Conservation (phyloP, 2,888 invertebrate species). For the Notodonta ziczac region DNA sequence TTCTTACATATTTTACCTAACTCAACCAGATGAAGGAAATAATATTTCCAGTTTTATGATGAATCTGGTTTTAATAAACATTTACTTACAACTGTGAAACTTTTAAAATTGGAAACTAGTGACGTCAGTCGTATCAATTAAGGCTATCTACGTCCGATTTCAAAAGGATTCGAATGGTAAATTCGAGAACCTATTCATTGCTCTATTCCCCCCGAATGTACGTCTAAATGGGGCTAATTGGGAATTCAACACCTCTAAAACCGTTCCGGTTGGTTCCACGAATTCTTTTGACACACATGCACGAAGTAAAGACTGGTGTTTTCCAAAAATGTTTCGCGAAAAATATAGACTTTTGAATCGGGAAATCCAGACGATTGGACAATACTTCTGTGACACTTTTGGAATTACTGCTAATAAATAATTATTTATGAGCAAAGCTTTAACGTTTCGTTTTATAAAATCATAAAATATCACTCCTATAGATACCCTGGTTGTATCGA, state of each 20-base stretch:
- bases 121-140: slow-evolving; percentile 69
- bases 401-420: neutral
- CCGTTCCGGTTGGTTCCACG: slow-evolving; percentile 33
- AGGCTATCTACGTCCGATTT: slow-evolving; percentile 56
- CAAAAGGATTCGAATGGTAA: slow-evolving; percentile 73
- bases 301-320: slow-evolving; percentile 17
- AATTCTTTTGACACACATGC: slow-evolving; percentile 32
- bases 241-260: slow-evolving; percentile 56
- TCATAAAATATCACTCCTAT: neutral
- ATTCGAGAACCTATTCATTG: slow-evolving; percentile 54
- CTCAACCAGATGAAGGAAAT: no score
- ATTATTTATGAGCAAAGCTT: neutral
- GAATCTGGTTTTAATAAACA: no score
- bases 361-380: neutral
- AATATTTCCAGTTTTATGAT: neutral
- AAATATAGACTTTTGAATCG: slow-evolving; percentile 16
- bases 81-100: slow-evolving; percentile 22
- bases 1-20: no score
- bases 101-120: slow-evolving; percentile 24
- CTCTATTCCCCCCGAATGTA: slow-evolving; percentile 52
- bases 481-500: no score
- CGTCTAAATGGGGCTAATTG: slow-evolving; percentile 66
- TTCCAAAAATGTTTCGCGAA: slow-evolving; percentile 17
- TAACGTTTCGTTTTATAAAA: neutral
- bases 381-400: neutral